Conservation (phyloP, 2,797 vertebrate species). For the Phrynocephalus vlangalii region DNA sequence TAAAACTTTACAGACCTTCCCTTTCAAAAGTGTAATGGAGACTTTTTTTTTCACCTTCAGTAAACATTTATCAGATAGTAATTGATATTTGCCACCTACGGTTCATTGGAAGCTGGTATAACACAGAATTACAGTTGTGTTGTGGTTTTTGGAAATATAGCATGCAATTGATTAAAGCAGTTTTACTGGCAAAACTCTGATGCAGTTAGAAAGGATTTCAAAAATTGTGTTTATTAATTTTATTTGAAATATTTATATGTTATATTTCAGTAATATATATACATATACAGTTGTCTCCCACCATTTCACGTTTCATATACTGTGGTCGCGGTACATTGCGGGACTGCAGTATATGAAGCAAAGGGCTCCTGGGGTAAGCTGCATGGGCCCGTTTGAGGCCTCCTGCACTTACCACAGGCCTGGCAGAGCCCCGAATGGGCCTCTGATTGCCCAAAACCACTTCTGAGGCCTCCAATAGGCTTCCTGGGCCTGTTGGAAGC, state of each 20-base stretch:
- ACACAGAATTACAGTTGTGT: background rate
- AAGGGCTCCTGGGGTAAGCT: too few relatives aligned
- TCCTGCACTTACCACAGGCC: too few relatives aligned
- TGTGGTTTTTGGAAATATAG: background rate
- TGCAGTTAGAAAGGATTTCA: background rate
- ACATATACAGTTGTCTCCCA: too few relatives aligned
- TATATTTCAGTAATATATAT: background rate
- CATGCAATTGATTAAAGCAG: background rate
- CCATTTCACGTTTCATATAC: too few relatives aligned
- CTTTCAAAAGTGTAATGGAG: background rate
- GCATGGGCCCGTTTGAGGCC: too few relatives aligned
- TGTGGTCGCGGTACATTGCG: too few relatives aligned
- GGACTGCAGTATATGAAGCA: too few relatives aligned
- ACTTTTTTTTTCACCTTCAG: background rate
- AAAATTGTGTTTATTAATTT: background rate
- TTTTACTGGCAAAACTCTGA: background rate
- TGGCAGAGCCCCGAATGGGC: too few relatives aligned
- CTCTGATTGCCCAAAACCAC: too few relatives aligned
- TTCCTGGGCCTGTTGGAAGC: too few relatives aligned
- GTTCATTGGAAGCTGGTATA: background rate
- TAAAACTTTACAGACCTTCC: background rate
- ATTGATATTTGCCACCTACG: background rate
- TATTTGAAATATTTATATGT: background rate
- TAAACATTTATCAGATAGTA: background rate
- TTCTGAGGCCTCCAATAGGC: too few relatives aligned